Conservation (phyloP, 2,888 invertebrate species). For the Eristalis intricaria region DNA sequence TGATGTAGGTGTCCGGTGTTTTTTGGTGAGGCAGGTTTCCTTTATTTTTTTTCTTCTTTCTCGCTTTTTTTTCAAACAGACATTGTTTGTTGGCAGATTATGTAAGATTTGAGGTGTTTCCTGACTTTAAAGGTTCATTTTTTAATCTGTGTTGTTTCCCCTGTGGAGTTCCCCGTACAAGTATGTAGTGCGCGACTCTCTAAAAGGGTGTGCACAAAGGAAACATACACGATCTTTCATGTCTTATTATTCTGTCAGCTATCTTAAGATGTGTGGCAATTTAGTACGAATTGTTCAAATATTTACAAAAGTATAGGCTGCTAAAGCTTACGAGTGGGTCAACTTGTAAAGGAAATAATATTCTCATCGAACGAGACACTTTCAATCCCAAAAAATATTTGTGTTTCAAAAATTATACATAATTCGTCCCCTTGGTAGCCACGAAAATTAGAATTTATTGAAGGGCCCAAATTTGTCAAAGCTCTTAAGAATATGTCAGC, state of each 20-base stretch:
- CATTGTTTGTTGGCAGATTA: neutral
- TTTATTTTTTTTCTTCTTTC: neutral
- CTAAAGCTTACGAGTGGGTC: too few relatives aligned
- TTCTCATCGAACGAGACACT: too few relatives aligned
- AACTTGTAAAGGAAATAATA: too few relatives aligned
- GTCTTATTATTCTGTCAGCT: too few relatives aligned
- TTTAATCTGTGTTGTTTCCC: too few relatives aligned
- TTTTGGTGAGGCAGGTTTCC: neutral
- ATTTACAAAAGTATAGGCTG: neutral
- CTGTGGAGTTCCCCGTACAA: too few relatives aligned
- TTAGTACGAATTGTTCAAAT: neutral
- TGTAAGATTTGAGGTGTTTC: neutral
- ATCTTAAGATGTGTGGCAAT: too few relatives aligned
- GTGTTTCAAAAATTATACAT: too few relatives aligned
- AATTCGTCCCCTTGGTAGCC: neutral
- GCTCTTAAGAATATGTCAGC: constrained; percentile 18
- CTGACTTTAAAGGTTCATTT: neutral
- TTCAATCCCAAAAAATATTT: too few relatives aligned
- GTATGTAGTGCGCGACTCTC: too few relatives aligned
- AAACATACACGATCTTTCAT: too few relatives aligned
- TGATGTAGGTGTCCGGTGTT: neutral
- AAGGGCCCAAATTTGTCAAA: constrained; percentile 56
- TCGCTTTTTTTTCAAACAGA: neutral
- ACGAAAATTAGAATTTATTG: constrained; percentile 54
- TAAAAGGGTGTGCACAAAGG: too few relatives aligned